These are phyloP conservation scores for Pseudomyrmex dendroicus DNA, from an alignment of 1,140 invertebrate species.

Conservation along the genomic window DNA sequence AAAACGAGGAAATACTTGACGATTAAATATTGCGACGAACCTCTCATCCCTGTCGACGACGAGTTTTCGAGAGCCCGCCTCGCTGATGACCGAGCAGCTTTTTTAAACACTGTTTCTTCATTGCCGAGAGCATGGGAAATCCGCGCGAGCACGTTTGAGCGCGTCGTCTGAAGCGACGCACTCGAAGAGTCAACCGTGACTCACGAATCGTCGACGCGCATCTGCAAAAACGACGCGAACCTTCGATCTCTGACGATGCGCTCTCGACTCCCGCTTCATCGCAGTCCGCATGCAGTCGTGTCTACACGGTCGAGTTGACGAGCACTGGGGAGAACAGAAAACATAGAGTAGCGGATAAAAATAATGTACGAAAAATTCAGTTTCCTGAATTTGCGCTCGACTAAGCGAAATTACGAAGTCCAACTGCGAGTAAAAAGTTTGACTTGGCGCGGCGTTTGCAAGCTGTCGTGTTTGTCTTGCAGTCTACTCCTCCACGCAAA, in stretches of 20 bases:
- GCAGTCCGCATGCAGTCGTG: neutral
- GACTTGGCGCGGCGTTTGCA: constrained; percentile 16
- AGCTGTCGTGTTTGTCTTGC: constrained; percentile 17
- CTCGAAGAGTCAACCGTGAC: constrained; percentile 15
- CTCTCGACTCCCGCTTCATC: constrained; percentile 12
- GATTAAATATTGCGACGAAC: constrained; percentile 32
- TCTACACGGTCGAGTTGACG: neutral
- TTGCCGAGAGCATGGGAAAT: constrained; percentile 17
- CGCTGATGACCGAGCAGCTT: constrained; percentile 25
- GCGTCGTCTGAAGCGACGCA: constrained; percentile 18
- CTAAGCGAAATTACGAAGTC: constrained; percentile 13
- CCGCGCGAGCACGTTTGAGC: neutral
- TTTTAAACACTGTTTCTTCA: constrained; percentile 38
- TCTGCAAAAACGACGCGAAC: constrained; percentile 14
- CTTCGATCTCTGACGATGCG: constrained; percentile 4
- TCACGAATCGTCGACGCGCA: constrained; percentile 29
- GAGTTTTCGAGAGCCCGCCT: constrained; percentile 19
- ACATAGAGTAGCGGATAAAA: constrained; percentile 4
- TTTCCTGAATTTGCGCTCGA: neutral
- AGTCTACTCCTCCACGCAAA: neutral
- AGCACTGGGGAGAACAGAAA: constrained; percentile 4
- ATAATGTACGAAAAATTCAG: constrained; percentile 22
- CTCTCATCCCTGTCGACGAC: constrained; percentile 52
- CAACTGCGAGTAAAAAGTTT: neutral
- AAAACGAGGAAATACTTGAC: neutral